These are phyloP conservation scores for Leptocoma aspasia DNA, from an alignment of 2,113 vertebrate species.

Conservation along the genomic window DNA sequence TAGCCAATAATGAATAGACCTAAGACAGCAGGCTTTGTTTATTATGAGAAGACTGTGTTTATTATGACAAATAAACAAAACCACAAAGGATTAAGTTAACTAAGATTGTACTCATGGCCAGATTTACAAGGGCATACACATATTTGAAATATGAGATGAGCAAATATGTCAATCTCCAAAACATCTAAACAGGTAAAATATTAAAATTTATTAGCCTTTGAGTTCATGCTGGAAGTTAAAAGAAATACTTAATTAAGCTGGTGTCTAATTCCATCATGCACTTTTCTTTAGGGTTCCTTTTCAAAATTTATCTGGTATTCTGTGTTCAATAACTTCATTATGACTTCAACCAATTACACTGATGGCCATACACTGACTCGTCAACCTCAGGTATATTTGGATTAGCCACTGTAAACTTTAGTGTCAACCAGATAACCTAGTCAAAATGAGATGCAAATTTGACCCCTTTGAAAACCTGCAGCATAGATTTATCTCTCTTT, in stretches of 20 bases:
- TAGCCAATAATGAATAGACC: background rate
- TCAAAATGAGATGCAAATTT: background rate
- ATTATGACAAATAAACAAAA: background rate
- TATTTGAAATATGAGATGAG: background rate
- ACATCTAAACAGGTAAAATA: background rate
- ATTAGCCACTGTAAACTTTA: background rate
- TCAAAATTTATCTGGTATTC: background rate
- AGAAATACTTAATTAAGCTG: background rate
- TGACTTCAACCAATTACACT: background rate
- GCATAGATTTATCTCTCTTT: background rate
- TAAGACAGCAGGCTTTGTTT: background rate
- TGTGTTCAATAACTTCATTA: background rate
- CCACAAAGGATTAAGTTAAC: background rate
- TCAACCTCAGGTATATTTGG: background rate
- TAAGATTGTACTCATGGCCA: background rate
- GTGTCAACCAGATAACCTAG: background rate
- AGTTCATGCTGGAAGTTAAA: background rate
- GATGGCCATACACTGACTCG: accelerated
- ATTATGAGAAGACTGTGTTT: background rate
- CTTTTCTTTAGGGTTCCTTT: background rate
- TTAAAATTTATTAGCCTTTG: background rate
- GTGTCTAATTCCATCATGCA: background rate
- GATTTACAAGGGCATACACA: background rate
- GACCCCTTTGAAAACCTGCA: background rate
- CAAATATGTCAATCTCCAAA: background rate